A percentile compares a stretch with the other conserved stretches of the same genome.
Conservation (phyloP, 2,113 vertebrate species). For the Pachyramphus minor region DNA sequence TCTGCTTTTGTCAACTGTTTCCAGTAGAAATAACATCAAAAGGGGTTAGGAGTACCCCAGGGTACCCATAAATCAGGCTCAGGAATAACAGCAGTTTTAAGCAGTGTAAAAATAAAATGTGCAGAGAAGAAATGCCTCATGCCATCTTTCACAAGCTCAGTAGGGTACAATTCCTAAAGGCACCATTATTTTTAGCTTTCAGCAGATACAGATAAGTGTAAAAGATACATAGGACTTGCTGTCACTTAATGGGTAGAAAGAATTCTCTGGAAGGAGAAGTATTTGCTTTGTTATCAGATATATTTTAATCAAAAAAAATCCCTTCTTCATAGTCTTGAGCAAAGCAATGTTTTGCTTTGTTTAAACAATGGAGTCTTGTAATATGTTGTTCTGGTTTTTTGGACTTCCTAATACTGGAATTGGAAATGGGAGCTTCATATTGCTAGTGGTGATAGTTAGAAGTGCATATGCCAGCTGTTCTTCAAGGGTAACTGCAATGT, state of each 20-base stretch:
- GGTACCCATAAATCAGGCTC: neutral
- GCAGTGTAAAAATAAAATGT: neutral
- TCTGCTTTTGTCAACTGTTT: constrained; percentile 3
- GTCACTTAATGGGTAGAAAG: neutral
- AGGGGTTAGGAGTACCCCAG: neutral
- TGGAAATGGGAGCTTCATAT: neutral
- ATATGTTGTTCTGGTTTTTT: neutral
- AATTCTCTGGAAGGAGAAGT: neutral
- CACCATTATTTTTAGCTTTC: constrained; percentile 41
- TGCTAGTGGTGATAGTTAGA: neutral
- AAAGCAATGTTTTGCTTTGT: neutral
- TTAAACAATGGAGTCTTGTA: neutral
- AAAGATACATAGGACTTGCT: neutral
- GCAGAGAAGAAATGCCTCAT: neutral
- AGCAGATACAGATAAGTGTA: neutral
- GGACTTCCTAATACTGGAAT: neutral
- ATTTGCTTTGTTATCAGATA: neutral
- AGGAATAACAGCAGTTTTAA: constrained; percentile 15
- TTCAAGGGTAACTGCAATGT: neutral
- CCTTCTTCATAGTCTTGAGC: neutral
- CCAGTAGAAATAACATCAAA: constrained; percentile 7
- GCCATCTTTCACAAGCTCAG: neutral
- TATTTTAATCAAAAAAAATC: neutral
- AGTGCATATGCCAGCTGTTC: neutral
- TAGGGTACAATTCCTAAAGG: constrained; percentile 40